Evolutionary conservation across 2,797 vertebrate species (phyloP).

Genomic region (Ammospiza maritima): DNA sequence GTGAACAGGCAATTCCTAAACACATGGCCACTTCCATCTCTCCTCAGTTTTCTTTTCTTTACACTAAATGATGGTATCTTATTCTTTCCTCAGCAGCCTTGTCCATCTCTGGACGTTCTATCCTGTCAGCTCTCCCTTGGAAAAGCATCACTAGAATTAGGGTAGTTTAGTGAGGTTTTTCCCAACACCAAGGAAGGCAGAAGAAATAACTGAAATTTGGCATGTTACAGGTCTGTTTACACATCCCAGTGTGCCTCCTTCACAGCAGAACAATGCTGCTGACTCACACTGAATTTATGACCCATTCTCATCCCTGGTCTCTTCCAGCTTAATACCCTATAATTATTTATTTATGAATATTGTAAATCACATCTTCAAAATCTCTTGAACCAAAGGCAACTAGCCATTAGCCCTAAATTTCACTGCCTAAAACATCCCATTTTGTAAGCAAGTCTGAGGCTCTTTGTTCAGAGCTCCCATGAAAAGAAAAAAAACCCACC

Average conservation of each 20-base stretch:
- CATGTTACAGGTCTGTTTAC: neutral
- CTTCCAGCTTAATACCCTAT: neutral
- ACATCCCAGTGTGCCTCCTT: neutral
- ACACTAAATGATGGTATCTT: neutral
- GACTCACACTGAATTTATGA: neutral
- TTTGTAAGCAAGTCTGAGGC: neutral
- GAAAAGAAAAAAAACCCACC: neutral
- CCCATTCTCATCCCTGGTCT: neutral
- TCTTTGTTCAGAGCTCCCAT: neutral
- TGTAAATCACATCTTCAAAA: neutral
- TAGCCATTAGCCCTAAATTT: neutral
- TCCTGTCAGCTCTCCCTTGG: neutral
- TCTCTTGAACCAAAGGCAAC: neutral
- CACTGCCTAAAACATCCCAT: neutral
- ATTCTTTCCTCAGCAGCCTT: neutral
- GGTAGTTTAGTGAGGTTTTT: neutral
- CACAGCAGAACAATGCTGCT: neutral
- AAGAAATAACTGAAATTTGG: neutral
- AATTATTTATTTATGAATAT: constrained; percentile 24
- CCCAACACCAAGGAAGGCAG: neutral
- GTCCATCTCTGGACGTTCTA: neutral
- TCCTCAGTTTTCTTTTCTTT: neutral
- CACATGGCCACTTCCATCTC: neutral
- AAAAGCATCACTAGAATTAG: neutral
- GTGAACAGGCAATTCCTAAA: neutral